These are phyloP conservation scores for Hemitrygon akajei DNA, from an alignment of 2,797 vertebrate species.

Conservation along the genomic window DNA sequence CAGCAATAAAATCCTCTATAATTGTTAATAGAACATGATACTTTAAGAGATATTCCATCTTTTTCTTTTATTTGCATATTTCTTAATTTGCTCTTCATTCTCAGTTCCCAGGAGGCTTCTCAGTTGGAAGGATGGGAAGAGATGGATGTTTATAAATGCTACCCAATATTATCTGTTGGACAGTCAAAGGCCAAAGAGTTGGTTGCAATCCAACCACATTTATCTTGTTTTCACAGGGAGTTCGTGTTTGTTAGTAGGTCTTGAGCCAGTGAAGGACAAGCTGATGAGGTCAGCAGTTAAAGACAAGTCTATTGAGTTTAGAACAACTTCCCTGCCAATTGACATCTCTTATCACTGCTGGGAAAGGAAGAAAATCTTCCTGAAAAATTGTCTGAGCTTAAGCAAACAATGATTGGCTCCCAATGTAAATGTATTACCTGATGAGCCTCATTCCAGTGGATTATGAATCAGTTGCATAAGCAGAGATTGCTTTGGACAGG, in stretches of 20 bases:
- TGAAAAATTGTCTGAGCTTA: background rate
- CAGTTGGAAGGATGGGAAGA: background rate
- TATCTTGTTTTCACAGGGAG: background rate
- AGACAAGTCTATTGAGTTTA: background rate
- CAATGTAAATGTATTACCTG: background rate
- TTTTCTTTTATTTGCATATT: background rate
- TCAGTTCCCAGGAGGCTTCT: background rate
- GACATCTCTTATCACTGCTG: background rate
- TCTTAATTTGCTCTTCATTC: background rate
- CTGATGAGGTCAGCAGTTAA: background rate
- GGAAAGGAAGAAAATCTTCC: background rate
- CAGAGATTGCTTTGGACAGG: background rate
- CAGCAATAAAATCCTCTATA: background rate
- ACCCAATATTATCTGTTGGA: background rate
- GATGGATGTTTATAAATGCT: background rate
- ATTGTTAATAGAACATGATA: background rate
- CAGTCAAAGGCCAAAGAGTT: background rate
- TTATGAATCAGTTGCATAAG: background rate
- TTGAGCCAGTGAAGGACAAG: background rate
- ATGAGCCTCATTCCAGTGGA: background rate
- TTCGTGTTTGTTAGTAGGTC: background rate
- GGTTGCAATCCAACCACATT: background rate
- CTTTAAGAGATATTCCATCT: background rate
- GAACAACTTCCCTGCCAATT: background rate
- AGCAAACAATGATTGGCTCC: background rate